Evolutionary conservation across 2,113 vertebrate genomes (phyloP), one percentile per base, ranked within the genome.

Genomic region (Lophotis ruficrista): DNA sequence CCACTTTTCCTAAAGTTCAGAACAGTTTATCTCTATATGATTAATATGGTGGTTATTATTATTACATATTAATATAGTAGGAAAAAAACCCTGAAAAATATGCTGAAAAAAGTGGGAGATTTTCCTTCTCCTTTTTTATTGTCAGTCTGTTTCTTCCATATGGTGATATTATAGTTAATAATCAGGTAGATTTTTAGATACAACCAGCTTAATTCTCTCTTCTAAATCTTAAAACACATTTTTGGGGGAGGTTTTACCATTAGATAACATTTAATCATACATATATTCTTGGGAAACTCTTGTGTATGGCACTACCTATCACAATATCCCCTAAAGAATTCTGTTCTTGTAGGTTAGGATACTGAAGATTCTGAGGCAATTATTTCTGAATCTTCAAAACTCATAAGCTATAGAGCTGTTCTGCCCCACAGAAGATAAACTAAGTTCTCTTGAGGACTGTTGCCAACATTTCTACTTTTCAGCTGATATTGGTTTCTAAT

Each of bases 31-130:
- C 22, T 93, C 25, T 76, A n/a, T 76, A 17, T 35, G 27, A 64
- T 51, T 89, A 77, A 50, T 30, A 38, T 73, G 17, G 33, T 45
- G 13, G 33, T 64, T 79, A 37, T 90, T 37, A 54, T 66, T 69
- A 66, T n/a, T 83, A 57, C 73, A 61, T 70, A 56, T 37, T 43
- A 64, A 53, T 48, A 71, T 8, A 66, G 14, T 58, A 73, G 23
- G 9, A 66, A 85, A 56, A 90, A 37, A 51, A 19, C 3, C 1
- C 14, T 43, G 21, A 35, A 85, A 86, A 37, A 18, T 35, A 23
- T 54, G 21, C 24, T 77, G 38, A 14, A 84, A 51, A 83, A 86
- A 27, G 6, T 13, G 7, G 7, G 2, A 0, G 0, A 3, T 18
- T 58, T 68, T 24, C 8, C 5, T 18, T 37, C 4, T 53, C 2